Evolutionary conservation across 2,797 vertebrate genomes (phyloP), one percentile per base, ranked within the genome.

Genomic region (Sciaenops ocellatus): DNA sequence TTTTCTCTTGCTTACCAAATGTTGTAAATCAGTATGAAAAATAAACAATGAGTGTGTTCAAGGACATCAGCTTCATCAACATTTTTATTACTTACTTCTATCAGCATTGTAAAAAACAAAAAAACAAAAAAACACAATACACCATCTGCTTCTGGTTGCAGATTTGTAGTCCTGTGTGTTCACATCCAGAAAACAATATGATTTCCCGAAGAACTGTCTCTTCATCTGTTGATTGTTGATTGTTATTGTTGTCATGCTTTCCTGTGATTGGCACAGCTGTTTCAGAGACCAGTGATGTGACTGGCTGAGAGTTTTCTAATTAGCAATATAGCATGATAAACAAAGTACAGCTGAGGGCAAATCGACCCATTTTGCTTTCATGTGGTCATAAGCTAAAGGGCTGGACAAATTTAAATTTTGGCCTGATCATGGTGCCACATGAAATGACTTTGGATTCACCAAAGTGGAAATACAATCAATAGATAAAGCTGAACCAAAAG

Each of bases 121-220:
- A 20, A 1, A 20, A 24, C 15, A 52, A 68, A 60, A 66, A 57
- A 16, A 0, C 5, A 38, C 34, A 38, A 38, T 38, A 38, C 42
- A 24, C 22, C 44, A 50, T 66, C 73, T 67, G 48, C 28, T 18
- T 41, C 59, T 46, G 20, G 46, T 38, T 69, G 51, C 17, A 62
- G 1, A 34, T 20, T 15, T 26, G n/a, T 11, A 10, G 24, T 52
- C 13, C 55, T 44, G 38, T 54, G 63, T 44, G 55, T 44, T 60
- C 55, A 42, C 3, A 38, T 26, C 12, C 26, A 38, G 16, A 76
- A 47, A 76, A 30, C 38, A 46, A 46, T 16, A 38, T 34, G 4
- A 34, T 60, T 51, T 64, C 52, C 34, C 9, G 48, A 63, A 63
- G 59, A 30, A 46, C 3, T 26, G 12, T 41, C 28, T 70, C 13